phyloP scores from a whole-genome alignment of 2,797 vertebrate species.

The Erethizon dorsatum region DNA sequence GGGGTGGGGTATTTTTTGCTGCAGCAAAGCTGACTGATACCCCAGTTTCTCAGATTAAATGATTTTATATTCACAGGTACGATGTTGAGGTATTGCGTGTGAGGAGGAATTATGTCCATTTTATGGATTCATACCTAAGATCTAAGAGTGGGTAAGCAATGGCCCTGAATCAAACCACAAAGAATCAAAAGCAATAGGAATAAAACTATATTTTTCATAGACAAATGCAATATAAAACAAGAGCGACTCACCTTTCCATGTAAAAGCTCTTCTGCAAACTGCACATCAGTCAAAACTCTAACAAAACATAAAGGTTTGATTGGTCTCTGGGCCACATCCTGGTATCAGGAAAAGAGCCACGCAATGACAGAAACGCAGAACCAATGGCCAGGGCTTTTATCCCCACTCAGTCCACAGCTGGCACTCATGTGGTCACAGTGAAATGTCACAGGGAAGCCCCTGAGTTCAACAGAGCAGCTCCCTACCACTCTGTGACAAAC shows the following conservation, averaged over 20 bases:
- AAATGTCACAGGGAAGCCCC: not conserved
- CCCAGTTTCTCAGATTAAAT: not conserved
- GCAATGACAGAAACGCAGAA: not conserved
- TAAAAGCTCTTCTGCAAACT: conserved; percentile 9
- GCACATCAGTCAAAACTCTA: not conserved
- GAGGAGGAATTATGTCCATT: not conserved
- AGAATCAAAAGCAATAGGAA: not conserved
- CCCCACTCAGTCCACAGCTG: not conserved
- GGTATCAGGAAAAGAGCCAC: not conserved
- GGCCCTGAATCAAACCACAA: not conserved
- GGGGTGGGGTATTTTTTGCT: not conserved
- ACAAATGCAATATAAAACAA: not conserved
- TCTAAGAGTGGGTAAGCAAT: not conserved
- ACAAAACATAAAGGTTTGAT: not conserved
- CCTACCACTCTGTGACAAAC: not conserved
- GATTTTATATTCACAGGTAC: not conserved
- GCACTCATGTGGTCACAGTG: not conserved
- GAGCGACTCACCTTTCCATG: not conserved
- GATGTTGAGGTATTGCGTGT: not conserved
- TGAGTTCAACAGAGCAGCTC: not conserved
- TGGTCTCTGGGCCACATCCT: not conserved
- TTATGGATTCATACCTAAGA: not conserved
- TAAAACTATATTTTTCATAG: not conserved
- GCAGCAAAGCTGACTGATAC: not conserved
- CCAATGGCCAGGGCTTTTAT: not conserved